These are phyloP conservation scores for Sinodicranocentrus sp. DNA, from an alignment of 2,888 invertebrate genomes.

Conservation along the genomic window DNA sequence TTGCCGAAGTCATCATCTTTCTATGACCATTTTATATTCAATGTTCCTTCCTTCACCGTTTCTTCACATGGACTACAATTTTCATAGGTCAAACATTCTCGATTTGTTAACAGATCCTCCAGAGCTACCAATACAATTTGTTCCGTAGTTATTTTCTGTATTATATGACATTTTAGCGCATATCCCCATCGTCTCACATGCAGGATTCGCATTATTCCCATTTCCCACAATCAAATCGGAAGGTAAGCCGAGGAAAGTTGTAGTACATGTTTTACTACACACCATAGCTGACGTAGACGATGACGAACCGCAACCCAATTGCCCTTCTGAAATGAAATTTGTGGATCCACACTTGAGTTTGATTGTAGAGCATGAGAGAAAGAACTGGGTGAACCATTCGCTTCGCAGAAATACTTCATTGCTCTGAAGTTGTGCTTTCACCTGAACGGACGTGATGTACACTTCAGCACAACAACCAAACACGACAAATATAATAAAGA, in stretches of 20 bases:
- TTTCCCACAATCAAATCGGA: conserved; percentile 28
- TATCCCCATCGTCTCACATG: background rate
- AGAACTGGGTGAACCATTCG: conserved; percentile 55
- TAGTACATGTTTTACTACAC: background rate
- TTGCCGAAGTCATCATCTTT: background rate
- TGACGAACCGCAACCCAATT: conserved; percentile 26
- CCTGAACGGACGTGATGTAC: conserved; percentile 57
- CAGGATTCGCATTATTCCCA: background rate
- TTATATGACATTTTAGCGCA: background rate
- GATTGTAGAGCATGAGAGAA: conserved; percentile 57
- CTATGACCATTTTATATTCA: background rate
- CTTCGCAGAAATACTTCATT: conserved; percentile 55
- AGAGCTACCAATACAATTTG: background rate
- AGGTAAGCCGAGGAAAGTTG: background rate
- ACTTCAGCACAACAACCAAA: conserved; percentile 58
- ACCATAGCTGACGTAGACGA: background rate
- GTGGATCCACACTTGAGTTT: conserved; percentile 54
- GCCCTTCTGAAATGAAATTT: conserved; percentile 51
- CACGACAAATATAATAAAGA: conserved; percentile 52
- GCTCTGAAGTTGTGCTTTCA: conserved; percentile 52
- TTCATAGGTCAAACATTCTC: background rate
- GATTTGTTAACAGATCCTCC: background rate
- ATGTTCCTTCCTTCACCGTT: background rate
- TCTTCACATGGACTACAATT: background rate
- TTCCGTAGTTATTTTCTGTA: background rate